phyloP scores from a whole-genome alignment of 2,113 vertebrate species.

The Anolis sagrei region DNA sequence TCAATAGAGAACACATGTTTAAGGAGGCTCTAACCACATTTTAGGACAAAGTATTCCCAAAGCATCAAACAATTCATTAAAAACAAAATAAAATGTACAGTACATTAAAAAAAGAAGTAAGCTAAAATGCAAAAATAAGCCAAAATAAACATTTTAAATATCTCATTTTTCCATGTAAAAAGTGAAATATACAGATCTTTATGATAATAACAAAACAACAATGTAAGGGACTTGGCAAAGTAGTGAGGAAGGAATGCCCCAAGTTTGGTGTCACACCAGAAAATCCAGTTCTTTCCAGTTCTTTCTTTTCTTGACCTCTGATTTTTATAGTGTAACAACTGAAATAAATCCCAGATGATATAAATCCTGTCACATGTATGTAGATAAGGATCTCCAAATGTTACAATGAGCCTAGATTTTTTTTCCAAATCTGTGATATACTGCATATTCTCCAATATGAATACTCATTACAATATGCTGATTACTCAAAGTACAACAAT shows the following conservation, averaged over 20 bases:
- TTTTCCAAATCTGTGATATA: neutral
- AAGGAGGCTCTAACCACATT: neutral
- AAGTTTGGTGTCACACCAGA: neutral
- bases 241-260: neutral
- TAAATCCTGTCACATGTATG: neutral
- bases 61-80: neutral
- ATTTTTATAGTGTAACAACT: slow-evolving; percentile 1
- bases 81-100: neutral
- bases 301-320: slow-evolving; percentile 23
- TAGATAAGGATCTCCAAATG: neutral
- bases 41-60: neutral
- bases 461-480: neutral
- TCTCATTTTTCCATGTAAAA: too few relatives aligned
- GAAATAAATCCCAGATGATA: slow-evolving; percentile 15
- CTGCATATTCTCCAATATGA: neutral
- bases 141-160: neutral
- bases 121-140: neutral
- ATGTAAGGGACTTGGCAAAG: neutral
- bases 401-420: too few relatives aligned
- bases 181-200: too few relatives aligned
- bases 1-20: neutral
- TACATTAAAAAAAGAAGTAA: neutral
- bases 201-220: neutral
- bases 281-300: neutral
- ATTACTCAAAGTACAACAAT: neutral